These are phyloP conservation scores for Oceanodroma leucorhoa DNA, from an alignment of 2,797 vertebrate genomes.

Conservation along the genomic window DNA sequence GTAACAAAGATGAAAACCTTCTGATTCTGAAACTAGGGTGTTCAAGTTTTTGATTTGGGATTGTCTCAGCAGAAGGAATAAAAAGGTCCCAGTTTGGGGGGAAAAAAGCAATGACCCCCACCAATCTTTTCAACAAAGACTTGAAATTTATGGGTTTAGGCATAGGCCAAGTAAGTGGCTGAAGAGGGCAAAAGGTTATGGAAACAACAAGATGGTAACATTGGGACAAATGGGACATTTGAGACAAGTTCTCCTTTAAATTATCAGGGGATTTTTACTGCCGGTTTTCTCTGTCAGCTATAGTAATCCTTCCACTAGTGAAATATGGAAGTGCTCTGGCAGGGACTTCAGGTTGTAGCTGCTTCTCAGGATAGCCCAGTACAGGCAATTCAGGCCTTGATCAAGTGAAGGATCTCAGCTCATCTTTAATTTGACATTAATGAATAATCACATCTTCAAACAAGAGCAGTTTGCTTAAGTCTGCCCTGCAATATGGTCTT, in stretches of 20 bases:
- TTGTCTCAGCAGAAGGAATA: neutral
- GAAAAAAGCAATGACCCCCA: neutral
- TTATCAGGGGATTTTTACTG: neutral
- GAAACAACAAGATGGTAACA: neutral
- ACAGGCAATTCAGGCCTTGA: neutral
- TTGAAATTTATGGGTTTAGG: neutral
- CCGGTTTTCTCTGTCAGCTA: neutral
- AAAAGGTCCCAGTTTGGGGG: neutral
- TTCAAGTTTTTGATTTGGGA: neutral
- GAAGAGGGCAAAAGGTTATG: neutral
- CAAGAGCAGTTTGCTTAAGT: neutral
- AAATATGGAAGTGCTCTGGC: neutral
- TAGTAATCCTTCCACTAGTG: neutral
- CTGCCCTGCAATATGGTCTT: neutral
- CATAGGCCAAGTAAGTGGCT: neutral
- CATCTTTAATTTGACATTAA: neutral
- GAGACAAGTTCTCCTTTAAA: neutral
- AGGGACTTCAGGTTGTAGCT: neutral
- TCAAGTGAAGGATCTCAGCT: neutral
- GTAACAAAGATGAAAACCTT: neutral
- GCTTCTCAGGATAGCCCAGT: neutral
- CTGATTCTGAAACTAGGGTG: neutral
- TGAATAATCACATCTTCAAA: conserved; percentile 1
- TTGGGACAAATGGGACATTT: neutral
- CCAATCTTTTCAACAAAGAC: neutral